Evolutionary conservation across 1,140 invertebrate genomes (phyloP).

Genomic region (Adoxophyes honmai): DNA sequence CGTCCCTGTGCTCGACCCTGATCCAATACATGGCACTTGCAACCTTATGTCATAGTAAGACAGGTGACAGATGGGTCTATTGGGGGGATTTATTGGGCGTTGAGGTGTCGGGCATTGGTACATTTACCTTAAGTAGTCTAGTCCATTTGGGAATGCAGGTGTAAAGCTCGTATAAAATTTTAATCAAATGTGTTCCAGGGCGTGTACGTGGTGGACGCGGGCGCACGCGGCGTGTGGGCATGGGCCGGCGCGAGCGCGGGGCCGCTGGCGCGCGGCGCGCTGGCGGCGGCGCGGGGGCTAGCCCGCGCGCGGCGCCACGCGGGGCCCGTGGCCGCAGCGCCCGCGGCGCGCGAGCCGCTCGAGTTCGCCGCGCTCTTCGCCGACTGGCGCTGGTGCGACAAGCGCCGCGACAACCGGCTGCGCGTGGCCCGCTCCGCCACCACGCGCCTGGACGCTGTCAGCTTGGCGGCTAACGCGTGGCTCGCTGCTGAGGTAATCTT

Average conservation of each 20-base stretch:
- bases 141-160: too few species aligned
- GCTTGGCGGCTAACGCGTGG: conserved; percentile 79
- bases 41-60: too few species aligned
- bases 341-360: conserved; percentile 89
- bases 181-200: too few species aligned
- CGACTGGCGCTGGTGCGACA: conserved; percentile 80
- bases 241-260: conserved; percentile 93
- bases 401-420: conserved; percentile 46
- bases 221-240: conserved; percentile 92
- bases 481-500: conserved; percentile 60
- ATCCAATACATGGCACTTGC: too few species aligned
- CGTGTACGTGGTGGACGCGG: conserved; percentile 92
- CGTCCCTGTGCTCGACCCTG: too few species aligned
- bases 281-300: conserved; percentile 88
- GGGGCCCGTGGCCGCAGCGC: conserved; percentile 85
- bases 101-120: too few species aligned
- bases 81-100: too few species aligned
- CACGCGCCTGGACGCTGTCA: conserved; percentile 82
- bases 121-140: too few species aligned
- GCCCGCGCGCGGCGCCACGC: conserved; percentile 92
- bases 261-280: conserved; percentile 90
- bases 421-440: conserved; percentile 79
- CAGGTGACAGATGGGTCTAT: too few species aligned
- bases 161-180: too few species aligned
- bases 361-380: conserved; percentile 92